Evolutionary conservation across 2,113 vertebrate species (phyloP).

Genomic region (Oreochromis niloticus): DNA sequence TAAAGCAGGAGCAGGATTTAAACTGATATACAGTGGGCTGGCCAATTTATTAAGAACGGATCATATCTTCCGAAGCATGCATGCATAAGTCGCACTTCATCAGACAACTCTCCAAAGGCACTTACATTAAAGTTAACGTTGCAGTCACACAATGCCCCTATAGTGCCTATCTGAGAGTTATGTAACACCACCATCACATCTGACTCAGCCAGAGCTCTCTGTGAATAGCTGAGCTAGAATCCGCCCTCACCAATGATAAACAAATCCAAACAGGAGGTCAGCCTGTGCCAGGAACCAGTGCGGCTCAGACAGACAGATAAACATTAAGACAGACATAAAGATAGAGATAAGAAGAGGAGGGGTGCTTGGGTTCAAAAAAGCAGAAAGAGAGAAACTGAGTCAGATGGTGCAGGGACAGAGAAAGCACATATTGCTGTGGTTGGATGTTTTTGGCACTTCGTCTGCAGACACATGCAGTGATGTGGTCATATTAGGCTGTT

Average conservation of each 20-base stretch:
- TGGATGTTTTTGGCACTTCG: not conserved
- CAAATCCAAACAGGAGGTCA: conserved; percentile 27
- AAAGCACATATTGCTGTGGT: not conserved
- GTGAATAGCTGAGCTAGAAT: conserved; percentile 22
- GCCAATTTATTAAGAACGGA: not conserved
- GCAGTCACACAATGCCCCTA: not conserved
- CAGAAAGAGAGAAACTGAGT: not conserved
- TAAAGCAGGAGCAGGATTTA: not conserved
- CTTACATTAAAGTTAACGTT: not conserved
- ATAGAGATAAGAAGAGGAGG: conserved; percentile 30
- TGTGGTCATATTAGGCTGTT: conserved; percentile 17
- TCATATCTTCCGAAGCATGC: not conserved
- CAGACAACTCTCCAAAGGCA: not conserved
- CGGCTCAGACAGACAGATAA: conserved; percentile 44
- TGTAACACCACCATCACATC: conserved; percentile 13
- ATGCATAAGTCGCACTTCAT: not conserved
- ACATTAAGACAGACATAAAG: conserved; percentile 19
- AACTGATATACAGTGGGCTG: not conserved
- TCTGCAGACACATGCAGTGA: not conserved
- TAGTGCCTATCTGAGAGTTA: conserved; percentile 20
- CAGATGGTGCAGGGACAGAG: not conserved
- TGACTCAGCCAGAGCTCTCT: not conserved
- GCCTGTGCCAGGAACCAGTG: not conserved
- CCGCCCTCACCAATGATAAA: conserved; percentile 40
- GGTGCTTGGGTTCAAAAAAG: not conserved